A percentile compares a stretch with the other conserved stretches of the same genome.
Evolutionary conservation across 2,888 invertebrate genomes (phyloP).

Genomic region (Hyalella azteca): DNA sequence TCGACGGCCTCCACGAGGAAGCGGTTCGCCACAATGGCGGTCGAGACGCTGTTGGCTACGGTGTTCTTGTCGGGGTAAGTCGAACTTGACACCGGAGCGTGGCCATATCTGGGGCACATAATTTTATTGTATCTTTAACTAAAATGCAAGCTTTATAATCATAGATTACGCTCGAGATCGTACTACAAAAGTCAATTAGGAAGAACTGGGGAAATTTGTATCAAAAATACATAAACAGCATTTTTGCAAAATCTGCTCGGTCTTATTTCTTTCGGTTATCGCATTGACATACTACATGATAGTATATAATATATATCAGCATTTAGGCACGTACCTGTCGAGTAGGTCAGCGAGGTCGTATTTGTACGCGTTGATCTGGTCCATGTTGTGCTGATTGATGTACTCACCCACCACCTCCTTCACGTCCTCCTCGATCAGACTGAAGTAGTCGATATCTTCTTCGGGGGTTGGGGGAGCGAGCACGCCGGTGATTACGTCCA

Average conservation of each 20-base stretch:
- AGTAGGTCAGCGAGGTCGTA: slow-evolving; percentile 41
- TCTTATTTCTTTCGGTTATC: no score
- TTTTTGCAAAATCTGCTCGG: no score
- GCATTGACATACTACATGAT: no score
- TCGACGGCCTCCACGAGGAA: slow-evolving; percentile 48
- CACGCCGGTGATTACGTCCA: background rate
- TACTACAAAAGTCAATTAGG: no score
- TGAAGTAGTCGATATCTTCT: slow-evolving; percentile 50
- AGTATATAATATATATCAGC: no score
- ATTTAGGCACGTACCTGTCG: slow-evolving; percentile 47
- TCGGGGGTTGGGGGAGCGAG: slow-evolving; percentile 33
- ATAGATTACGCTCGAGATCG: no score
- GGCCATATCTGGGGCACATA: slow-evolving; percentile 42
- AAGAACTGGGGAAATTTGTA: no score
- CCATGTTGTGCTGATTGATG: slow-evolving; percentile 50
- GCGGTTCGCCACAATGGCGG: slow-evolving; percentile 50
- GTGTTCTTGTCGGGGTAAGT: slow-evolving; percentile 55
- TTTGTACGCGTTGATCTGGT: slow-evolving; percentile 48
- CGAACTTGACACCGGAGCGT: slow-evolving; percentile 41
- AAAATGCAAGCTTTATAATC: no score
- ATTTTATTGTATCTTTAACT: no score
- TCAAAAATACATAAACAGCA: no score
- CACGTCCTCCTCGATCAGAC: slow-evolving; percentile 45
- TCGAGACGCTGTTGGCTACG: slow-evolving; percentile 50
- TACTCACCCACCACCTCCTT: slow-evolving; percentile 46